These are phyloP conservation scores for Dynastes maya DNA, from an alignment of 2,888 invertebrate species.

Conservation along the genomic window DNA sequence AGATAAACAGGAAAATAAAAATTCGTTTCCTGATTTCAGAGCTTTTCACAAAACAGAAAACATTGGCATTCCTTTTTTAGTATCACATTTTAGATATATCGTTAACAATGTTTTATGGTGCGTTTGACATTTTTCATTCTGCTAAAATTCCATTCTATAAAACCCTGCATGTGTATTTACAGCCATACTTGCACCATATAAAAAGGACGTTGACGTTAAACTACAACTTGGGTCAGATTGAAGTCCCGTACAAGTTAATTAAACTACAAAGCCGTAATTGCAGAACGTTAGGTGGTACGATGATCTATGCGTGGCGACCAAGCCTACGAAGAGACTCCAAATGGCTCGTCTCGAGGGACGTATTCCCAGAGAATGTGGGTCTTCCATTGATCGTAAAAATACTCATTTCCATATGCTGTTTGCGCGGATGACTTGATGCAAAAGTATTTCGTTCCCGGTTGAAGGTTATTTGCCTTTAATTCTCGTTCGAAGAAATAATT, in stretches of 20 bases:
- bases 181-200: too few relatives aligned
- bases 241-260: slow-evolving; percentile 3
- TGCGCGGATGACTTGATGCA: slow-evolving; percentile 31
- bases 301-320: slow-evolving; percentile 2
- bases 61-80: too few relatives aligned
- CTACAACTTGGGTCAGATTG: too few relatives aligned
- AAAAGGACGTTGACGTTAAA: too few relatives aligned
- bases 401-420: slow-evolving; percentile 33
- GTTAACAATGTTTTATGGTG: too few relatives aligned
- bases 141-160: too few relatives aligned
- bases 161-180: too few relatives aligned
- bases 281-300: background rate
- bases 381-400: slow-evolving; percentile 27
- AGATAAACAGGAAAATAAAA: too few relatives aligned
- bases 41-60: too few relatives aligned
- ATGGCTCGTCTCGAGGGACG: slow-evolving; percentile 18
- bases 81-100: too few relatives aligned
- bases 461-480: slow-evolving; percentile 41
- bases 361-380: slow-evolving; percentile 32
- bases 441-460: slow-evolving; percentile 21
- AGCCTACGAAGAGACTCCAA: background rate
- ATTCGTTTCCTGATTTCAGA: too few relatives aligned
- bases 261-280: slow-evolving; percentile 27
- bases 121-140: too few relatives aligned
- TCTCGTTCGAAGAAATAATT: slow-evolving; percentile 13